These are phyloP conservation scores for Hoplodrina blanda DNA, from an alignment of 2,888 invertebrate species.

Conservation along the genomic window DNA sequence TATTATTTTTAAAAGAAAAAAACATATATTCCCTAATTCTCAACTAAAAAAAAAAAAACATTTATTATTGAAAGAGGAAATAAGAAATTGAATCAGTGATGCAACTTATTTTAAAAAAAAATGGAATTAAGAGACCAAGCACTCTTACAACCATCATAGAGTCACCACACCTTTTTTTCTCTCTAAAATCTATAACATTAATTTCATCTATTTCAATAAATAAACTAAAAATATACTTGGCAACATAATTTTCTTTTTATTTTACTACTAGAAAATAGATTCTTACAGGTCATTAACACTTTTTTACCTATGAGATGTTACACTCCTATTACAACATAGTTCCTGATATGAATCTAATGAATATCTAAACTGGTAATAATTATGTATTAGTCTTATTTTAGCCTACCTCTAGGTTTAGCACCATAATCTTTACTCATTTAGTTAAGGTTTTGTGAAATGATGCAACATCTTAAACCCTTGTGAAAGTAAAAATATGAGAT, in stretches of 20 bases:
- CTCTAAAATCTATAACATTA: background rate
- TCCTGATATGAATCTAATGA: slow-evolving; percentile 4
- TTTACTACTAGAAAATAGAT: slow-evolving; percentile 15
- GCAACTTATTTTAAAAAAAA: too few relatives aligned
- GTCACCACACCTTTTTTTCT: background rate
- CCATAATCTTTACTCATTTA: background rate
- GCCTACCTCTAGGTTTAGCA: background rate
- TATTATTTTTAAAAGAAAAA: too few relatives aligned
- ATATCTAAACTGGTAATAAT: background rate
- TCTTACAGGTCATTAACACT: slow-evolving; percentile 17
- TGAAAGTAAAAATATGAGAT: slow-evolving; percentile 31
- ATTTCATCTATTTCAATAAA: background rate
- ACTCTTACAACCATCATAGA: too few relatives aligned
- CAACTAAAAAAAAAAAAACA: background rate
- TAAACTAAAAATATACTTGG: slow-evolving; percentile 1
- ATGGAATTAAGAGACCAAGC: too few relatives aligned
- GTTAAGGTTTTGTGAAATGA: slow-evolving; percentile 36
- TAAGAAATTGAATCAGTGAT: background rate
- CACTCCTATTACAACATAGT: slow-evolving; percentile 7
- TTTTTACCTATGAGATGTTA: background rate
- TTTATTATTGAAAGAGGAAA: background rate
- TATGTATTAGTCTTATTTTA: slow-evolving; percentile 4
- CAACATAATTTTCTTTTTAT: slow-evolving; percentile 8
- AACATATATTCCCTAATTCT: too few relatives aligned
- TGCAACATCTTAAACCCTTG: slow-evolving; percentile 50